These are phyloP conservation scores for Caenorhabditis inopinata DNA, from an alignment of 1,140 invertebrate species.

Conservation along the genomic window DNA sequence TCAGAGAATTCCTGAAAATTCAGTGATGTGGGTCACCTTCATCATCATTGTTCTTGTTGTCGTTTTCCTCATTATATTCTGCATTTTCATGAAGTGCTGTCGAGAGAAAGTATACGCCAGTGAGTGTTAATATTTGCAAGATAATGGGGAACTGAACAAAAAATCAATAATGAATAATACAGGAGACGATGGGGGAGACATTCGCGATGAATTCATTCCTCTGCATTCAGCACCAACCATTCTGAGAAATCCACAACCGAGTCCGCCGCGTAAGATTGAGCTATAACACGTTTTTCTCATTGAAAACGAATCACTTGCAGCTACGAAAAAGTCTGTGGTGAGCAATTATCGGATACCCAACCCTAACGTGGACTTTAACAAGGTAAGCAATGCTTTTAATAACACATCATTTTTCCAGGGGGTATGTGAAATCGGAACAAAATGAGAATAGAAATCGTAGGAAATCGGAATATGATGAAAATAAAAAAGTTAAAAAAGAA, in stretches of 20 bases:
- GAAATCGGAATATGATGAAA: no score
- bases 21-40: constrained; percentile 7
- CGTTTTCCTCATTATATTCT: constrained; percentile 9
- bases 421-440: no score
- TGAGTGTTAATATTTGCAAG: not conserved
- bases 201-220: not conserved
- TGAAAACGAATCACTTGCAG: not conserved
- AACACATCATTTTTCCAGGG: no score
- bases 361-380: not conserved
- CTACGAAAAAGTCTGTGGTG: not conserved
- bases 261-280: not conserved
- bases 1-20: not conserved
- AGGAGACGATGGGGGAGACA: constrained; percentile 3
- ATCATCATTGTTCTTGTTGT: constrained; percentile 18
- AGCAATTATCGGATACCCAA: not conserved
- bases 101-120: not conserved
- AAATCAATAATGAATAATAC: not conserved
- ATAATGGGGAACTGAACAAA: no score
- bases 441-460: no score
- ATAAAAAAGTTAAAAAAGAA: no score
- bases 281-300: no score
- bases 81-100: constrained; percentile 23
- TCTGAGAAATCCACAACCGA: not conserved
- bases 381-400: no score
- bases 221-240: not conserved